Base-by-base conservation (phyloP, 1,140 invertebrate genomes). In the Drosophila varians region DNA sequence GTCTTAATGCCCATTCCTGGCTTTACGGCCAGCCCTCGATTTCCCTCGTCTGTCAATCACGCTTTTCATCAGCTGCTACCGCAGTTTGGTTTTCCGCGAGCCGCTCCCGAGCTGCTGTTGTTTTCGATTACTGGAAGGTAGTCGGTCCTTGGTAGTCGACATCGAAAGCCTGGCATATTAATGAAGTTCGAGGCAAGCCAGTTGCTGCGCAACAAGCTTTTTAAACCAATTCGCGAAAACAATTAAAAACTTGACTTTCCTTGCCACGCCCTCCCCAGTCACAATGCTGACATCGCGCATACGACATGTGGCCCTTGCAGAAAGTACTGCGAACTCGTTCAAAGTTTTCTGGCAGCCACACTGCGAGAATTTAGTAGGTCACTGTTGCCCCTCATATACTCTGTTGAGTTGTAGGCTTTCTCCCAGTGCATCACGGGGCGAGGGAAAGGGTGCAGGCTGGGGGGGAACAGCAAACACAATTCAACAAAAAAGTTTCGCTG, bases 141-240 rank as follows among this genome's bases (percentile, higher is more conserved):
- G 31, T 12, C 12, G 2, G 36, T 38, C 36, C 52, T 19, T 14
- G 4, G 6, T 40, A 7, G 6, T 40, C n/a, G 34, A 38, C 66
- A 45, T 26, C 36, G 54, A 69, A 56, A 51, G 12, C 62, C 64
- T 79, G 79, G 71, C 79, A 84, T 83, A 78, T 83, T 83, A 84
- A 83, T 84, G 75, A 78, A 84, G 57, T 65, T 51, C 45, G 5
- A 49, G 45, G 43, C 51, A 66, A 31, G 56, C 70, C 72, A 76
- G 62, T 75, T 80, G 72, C 58, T 43, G 45, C 45, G 47, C 51
- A 51, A 65, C 69, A 54, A 66, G 80, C 66, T 68, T 68, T 76
- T 84, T 86, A 84, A 82, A 84, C 86, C 79, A 84, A 82, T 82
- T 83, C 74, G 70, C 53, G 51, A 74, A 72, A 77, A 83, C 78